Evolutionary conservation across 2,797 vertebrate genomes (phyloP), one percentile per base, ranked within the genome.

Genomic region (Tangara arthus): DNA sequence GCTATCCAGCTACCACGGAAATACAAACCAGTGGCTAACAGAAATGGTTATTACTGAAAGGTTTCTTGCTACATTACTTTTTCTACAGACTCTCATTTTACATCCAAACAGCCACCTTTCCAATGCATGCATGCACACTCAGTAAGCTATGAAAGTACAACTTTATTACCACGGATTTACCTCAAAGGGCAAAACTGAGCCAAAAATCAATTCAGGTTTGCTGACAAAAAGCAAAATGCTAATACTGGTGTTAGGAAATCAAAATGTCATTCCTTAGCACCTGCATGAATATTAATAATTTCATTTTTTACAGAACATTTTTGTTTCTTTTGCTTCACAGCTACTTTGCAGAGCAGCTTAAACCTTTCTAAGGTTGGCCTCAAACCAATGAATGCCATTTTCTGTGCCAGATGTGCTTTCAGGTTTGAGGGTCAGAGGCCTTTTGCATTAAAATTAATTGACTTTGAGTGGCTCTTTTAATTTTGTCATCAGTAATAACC

Each of bases 141-240:
- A 84, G 85, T 88, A 94, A 95, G 85, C 91, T 93, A 84, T 77
- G 68, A 89, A 94, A 96, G 85, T 77, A 94, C 80, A 93, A 94
- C 85, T 96, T 96, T 89, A 95, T 96, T 93, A 91, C 73, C 82
- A 60, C 1, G 27, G 87, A 90, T 84, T 96, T 96, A 96, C 70
- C 93, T 96, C 90, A 94, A 93, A 97, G 85, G 70, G 82, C 81
- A 96, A 93, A 93, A 93, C 77, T 64, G 91, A 96, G 90, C 73
- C 91, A 94, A 97, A 95, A 93, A 96, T 95, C 94, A 95, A 93
- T 96, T 91, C 53, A 52, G 39, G 66, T 94, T 93, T 96, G 95
- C 95, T 96, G 96, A 96, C 96, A 96, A 94, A 96, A 96, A 89
- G 94, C 90, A 95, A 96, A 95, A 97, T 95, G 95, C 85, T 95